Evolutionary conservation across 1,140 invertebrate species (phyloP), one percentile per base, ranked within the genome.

Genomic region (Drosophila prosaltans): DNA sequence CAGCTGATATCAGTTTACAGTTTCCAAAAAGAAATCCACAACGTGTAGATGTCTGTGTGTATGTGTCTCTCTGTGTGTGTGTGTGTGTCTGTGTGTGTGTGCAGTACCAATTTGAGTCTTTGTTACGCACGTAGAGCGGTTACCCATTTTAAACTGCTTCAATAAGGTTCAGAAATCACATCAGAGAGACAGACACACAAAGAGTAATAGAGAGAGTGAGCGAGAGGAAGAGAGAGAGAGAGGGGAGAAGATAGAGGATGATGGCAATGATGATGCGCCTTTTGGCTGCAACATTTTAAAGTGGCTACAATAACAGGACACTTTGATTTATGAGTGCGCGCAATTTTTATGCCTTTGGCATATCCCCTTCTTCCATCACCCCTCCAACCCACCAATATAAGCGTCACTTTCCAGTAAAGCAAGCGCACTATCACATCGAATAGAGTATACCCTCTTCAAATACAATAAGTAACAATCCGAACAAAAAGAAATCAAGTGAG

Each of bases 291-390:
- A 26, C 63, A 45, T 69, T 40, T 41, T 51, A 58, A 72, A 72
- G 69, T 75, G 73, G 73, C 69, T 43, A 76, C 73, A 76, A 72
- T 75, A 79, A 76, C 68, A 72, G 75, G 69, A 79, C 72, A 79
- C 59, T 79, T 75, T 79, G 73, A 79, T 79, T 75, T 79, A 79
- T 79, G 70, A 75, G 76, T 79, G 54, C 75, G 76, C 68, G 62
- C 68, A 72, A 74, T 74, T 65, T 70, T 67, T 69, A 51, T 43
- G 71, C 48, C 70, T 71, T 67, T 65, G 62, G 62, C 48, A 72
- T 45, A 4, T 21, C 8, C n/a, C 41, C 3, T 16, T 16, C 16
- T 16, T 0, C 16, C 16, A 16, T 16, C 16, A 16, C 41, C 45
- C 45, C 21, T 8, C 16, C 45, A 48, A 3, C 21, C 45, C 45